Base-by-base conservation (phyloP, 2,113 vertebrate species). In the Cephalopterus ornatus region DNA sequence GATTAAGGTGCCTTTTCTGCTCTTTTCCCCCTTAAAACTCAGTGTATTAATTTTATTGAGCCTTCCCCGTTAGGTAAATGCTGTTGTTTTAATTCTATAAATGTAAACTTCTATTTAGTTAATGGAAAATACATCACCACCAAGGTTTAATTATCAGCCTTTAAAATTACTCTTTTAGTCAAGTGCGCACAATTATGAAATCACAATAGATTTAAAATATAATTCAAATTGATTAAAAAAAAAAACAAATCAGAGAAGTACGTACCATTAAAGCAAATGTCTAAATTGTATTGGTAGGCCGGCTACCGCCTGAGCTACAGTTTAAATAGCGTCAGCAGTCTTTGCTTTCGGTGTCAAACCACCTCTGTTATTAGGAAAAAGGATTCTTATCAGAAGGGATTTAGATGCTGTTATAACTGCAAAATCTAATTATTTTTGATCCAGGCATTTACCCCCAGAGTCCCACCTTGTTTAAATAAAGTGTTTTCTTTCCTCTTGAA, bases 371-470 rank as follows among this genome's bases (percentile, higher is more conserved):
- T 91, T 97, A 97, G 93, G 96, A 97, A 96, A 85, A 86, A 97
- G 77, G 94, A 93, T 96, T 92, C 91, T 94, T 96, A 97, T 89
- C 91, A 79, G 88, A 73, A 53, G 79, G 95, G 97, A 97, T 95
- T 96, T 94, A 95, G 89, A 94, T 77, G 93, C 95, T 94, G 75
- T 76, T 97, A 49, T 95, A 93, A 94, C 92, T 95, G 85, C 85
- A 96, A 97, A 98, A 97, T 96, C 93, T 96, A 97, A 96, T 96
- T 98, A 97, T 94, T 97, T 98, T 97, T 97, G 70, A 97, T 97
- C 96, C 85, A 93, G 81, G 77, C 97, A 95, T 97, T 97, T 91
- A 98, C 71, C 76, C 87, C 71, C 70, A 93, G 88, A 96, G 85
- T 97, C 91, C 94, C 81, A 97, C 89, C 86, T 97, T 96, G 92